Evolutionary conservation across 1,140 invertebrate genomes (phyloP).

Genomic region (Scaptomyza pallida): DNA sequence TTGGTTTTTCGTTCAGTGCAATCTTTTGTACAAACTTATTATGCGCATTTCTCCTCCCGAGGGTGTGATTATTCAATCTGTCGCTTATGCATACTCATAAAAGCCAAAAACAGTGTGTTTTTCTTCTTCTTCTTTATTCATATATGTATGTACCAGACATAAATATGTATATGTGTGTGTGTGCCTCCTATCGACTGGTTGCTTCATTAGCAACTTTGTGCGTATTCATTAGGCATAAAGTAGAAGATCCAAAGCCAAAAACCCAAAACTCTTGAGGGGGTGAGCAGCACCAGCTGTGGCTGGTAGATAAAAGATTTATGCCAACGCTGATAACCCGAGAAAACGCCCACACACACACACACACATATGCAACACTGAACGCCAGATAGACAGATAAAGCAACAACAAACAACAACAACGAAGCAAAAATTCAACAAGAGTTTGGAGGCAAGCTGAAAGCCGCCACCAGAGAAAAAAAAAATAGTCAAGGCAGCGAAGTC

Average conservation of each 20-base stretch:
- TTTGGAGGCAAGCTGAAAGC: constrained; percentile 36
- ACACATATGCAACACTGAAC: constrained; percentile 4
- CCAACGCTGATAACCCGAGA: constrained; percentile 76
- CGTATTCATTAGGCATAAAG: constrained; percentile 76
- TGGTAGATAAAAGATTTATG: constrained; percentile 81
- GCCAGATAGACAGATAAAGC: constrained; percentile 55
- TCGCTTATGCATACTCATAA: constrained; percentile 71
- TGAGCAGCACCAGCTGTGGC: constrained; percentile 61
- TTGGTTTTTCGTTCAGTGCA: constrained; percentile 8
- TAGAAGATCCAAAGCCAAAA: constrained; percentile 3
- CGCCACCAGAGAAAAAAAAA: constrained; percentile 24
- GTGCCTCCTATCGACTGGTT: constrained; percentile 38
- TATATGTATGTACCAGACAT: constrained; percentile 18
- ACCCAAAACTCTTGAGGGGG: constrained; percentile 15
- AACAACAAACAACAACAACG: constrained; percentile 35
- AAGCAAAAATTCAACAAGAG: constrained; percentile 40
- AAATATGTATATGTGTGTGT: constrained; percentile 37
- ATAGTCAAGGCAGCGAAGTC: constrained; percentile 13
- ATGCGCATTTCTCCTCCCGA: constrained; percentile 40
- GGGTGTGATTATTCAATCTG: constrained; percentile 77
- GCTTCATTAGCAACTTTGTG: constrained; percentile 81
- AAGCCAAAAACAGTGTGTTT: constrained; percentile 18
- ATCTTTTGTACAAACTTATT: constrained; percentile 34
- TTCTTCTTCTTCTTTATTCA: constrained; percentile 18
- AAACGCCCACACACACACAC: constrained; percentile 61